Base-by-base conservation (phyloP, 2,888 invertebrate species). In the Morpho deidamia region DNA sequence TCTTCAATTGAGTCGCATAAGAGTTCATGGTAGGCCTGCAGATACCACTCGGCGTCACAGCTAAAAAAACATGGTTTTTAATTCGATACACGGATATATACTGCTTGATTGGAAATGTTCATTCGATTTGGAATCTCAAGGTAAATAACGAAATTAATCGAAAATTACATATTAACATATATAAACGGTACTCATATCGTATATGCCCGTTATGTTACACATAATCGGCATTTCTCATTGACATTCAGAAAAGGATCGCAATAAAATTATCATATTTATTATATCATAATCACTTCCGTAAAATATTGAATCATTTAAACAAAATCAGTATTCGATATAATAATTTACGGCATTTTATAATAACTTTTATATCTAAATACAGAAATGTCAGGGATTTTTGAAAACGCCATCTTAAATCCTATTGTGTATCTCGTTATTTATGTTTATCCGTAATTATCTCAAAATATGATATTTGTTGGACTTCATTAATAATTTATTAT, bases 331-430 rank as follows among this genome's bases (percentile, higher is more conserved):
- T 51, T 53, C 47, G 35, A 37, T 44, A 14, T 11, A 9, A 48
- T 57, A 51, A 53, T 53, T 51, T 57, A 47, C 53, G 23, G 23
- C 44, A 34, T 14, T 34, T 11, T 40, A 34, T 34, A 23, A 23
- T 23, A 23, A 40, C 32, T 12, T 35, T 46, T 12, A 11, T 42
- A 35, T 53, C 55, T 51, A 38, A 39, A 58, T 46, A 43, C 11
- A 53, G 53, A 58, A 60, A 56, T 52, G 59, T 40, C 38, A 56
- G 60, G 55, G 59, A 58, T 62, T 63, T 67, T 45, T 11, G 11
- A 23, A 23, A 23, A 23, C 14, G 4, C 23, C 3, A 5, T 23
- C 23, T 23, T 23, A 23, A 23, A 23, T 23, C 2, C 23, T 23
- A 23, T 23, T 23, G 2, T 23, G 5, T 23, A 23, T 23, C 5